A percentile compares a stretch with the other conserved stretches of the same genome.
phyloP scores from a whole-genome alignment of 2,888 invertebrate species.

The Chaetogeoica ovagalla region DNA sequence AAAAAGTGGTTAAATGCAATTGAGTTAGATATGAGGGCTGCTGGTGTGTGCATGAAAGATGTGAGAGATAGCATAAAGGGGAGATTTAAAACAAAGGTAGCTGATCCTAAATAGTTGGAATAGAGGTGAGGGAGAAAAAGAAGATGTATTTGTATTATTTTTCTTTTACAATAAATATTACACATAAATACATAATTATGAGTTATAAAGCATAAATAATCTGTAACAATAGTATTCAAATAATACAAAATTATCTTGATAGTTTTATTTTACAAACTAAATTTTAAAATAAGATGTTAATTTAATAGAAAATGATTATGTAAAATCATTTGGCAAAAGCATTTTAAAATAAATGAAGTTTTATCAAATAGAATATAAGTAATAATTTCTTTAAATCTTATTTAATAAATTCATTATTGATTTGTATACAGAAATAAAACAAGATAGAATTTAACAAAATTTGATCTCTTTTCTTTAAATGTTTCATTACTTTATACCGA shows the following conservation, averaged over 20 bases:
- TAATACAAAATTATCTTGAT: neutral
- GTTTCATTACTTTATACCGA: neutral
- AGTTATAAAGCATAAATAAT: neutral
- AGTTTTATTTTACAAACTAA: neutral
- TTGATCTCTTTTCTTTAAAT: neutral
- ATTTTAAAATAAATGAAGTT: neutral
- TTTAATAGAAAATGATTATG: too few species aligned
- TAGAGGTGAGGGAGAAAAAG: too few species aligned
- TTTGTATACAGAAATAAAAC: neutral
- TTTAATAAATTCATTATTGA: too few species aligned
- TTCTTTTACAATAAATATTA: slow-evolving; percentile 11
- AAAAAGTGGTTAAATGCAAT: too few species aligned
- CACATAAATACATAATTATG: neutral
- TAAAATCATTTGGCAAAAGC: neutral
- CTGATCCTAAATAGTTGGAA: too few species aligned
- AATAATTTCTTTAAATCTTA: neutral
- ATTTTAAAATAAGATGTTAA: too few species aligned
- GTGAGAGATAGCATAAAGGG: too few species aligned
- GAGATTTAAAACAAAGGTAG: too few species aligned
- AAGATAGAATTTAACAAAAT: neutral
- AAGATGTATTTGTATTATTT: too few species aligned
- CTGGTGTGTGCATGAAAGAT: too few species aligned
- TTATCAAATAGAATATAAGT: neutral
- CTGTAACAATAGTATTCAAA: neutral
- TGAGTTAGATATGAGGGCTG: too few species aligned